Evolutionary conservation across 2,888 invertebrate species (phyloP).

Genomic region (Thyatira batis): DNA sequence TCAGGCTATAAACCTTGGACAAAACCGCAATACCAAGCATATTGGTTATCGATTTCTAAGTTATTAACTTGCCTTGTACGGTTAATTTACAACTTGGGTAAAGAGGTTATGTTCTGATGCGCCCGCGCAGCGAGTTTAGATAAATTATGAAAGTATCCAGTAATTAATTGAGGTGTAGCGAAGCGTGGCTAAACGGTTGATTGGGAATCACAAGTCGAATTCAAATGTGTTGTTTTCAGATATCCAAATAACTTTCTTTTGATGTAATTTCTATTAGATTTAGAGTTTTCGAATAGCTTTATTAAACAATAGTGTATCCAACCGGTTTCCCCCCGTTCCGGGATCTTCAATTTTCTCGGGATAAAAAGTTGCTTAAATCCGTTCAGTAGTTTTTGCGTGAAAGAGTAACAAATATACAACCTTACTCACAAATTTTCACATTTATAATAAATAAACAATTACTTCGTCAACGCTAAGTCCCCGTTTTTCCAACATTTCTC

Average conservation of each 20-base stretch:
- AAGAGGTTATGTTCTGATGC: background rate
- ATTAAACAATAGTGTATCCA: too few relatives aligned
- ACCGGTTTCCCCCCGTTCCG: too few relatives aligned
- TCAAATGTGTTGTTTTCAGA: background rate
- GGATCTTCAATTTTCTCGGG: too few relatives aligned
- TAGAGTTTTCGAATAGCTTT: background rate
- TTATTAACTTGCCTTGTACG: constrained; percentile 40
- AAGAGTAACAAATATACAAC: too few relatives aligned
- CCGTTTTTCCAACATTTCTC: too few relatives aligned
- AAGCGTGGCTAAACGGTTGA: background rate
- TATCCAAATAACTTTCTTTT: background rate
- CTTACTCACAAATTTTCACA: too few relatives aligned
- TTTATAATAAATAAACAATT: too few relatives aligned
- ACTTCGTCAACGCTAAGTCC: too few relatives aligned
- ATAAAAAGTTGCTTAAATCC: too few relatives aligned
- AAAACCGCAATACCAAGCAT: constrained; percentile 47
- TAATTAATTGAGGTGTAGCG: background rate
- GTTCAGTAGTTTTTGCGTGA: too few relatives aligned
- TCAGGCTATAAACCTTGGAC: constrained; percentile 35
- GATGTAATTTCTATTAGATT: background rate
- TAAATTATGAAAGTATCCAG: background rate
- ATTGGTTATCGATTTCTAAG: constrained; percentile 58
- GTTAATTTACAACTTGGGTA: constrained; percentile 4
- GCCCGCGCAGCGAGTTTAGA: background rate
- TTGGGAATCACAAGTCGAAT: background rate